Conservation (phyloP, 2,113 vertebrate genomes). For the Jaculus jaculus region DNA sequence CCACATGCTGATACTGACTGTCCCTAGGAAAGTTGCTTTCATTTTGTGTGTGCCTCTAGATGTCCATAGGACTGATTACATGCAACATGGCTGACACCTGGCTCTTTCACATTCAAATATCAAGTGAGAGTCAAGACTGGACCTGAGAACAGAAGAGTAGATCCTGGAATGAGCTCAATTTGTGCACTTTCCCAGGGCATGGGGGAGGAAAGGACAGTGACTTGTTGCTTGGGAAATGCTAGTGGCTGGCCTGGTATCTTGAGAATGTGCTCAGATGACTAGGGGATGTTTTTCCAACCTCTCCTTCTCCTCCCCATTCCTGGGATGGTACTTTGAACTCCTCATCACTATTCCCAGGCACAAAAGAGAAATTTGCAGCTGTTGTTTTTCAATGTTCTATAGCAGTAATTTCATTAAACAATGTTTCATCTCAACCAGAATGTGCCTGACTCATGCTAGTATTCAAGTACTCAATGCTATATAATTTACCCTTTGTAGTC, state of each 20-base stretch:
- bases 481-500: neutral
- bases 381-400: neutral
- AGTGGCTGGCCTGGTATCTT: conserved; percentile 64
- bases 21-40: neutral
- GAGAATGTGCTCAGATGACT: conserved; percentile 65
- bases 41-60: neutral
- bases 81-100: neutral
- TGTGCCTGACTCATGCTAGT: neutral
- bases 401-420: no score
- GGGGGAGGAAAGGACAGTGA: conserved; percentile 50
- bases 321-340: conserved; percentile 53
- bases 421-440: neutral
- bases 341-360: conserved; percentile 23
- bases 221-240: conserved; percentile 58
- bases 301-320: conserved; percentile 65
- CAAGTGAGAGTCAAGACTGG: neutral
- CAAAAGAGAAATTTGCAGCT: neutral
- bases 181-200: conserved; percentile 63
- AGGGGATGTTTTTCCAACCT: conserved; percentile 71
- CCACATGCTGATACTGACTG: fast-evolving
- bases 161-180: neutral
- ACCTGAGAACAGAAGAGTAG: conserved; percentile 19
- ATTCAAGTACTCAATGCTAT: neutral
- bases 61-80: no score
- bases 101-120: neutral